Evolutionary conservation across 2,888 invertebrate species (phyloP), one percentile per base, ranked within the genome.

Genomic region (Dicycla oo): DNA sequence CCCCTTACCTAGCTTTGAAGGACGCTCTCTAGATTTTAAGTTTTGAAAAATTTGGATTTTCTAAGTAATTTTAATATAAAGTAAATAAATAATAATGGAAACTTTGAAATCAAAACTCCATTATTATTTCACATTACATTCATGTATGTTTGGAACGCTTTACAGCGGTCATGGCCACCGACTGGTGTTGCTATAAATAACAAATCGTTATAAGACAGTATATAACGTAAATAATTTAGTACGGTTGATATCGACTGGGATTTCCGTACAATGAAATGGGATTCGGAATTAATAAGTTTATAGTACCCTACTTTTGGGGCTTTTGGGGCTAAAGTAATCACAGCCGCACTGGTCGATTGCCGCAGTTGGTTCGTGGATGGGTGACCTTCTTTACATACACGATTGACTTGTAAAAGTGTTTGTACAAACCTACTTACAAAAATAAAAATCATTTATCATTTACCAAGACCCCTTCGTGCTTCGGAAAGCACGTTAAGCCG

Each of bases 161-260:
- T 56, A 64, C 43, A 65, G 23, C 51, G 67, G 72, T 70, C 78
- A 81, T 20, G 77, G 77, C 78, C 67, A 10, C 18, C 6, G 26
- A 15, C 45, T 38, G 45, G 7, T 66, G 60, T 23, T 15, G 26
- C 77, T 81, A 79, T 81, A 72, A 81, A 79, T 79, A 81, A 71
- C 20, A 64, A 79, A 79, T 79, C 66, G 67, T 72, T 81, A 56
- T n/a, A 71, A 67, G 82, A 81, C 72, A 64, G 69, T 61, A 77
- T 53, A 60, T 68, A 65, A n/a, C 49, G 30, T 76, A 49, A 54
- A 79, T 81, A 56, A 79, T 81, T 79, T 81, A 79, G 60, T 81
- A 49, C 45, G 30, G 61, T 64, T 64, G 26, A 72, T 61, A 77
- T 78, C 53, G 45, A 66, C 78, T 56, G 60, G 60, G 64, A 77